These are phyloP conservation scores for Mastigias papua DNA, from an alignment of 30 jellyfish, hydroid and myxozoan genomes.

Conservation along the genomic window DNA sequence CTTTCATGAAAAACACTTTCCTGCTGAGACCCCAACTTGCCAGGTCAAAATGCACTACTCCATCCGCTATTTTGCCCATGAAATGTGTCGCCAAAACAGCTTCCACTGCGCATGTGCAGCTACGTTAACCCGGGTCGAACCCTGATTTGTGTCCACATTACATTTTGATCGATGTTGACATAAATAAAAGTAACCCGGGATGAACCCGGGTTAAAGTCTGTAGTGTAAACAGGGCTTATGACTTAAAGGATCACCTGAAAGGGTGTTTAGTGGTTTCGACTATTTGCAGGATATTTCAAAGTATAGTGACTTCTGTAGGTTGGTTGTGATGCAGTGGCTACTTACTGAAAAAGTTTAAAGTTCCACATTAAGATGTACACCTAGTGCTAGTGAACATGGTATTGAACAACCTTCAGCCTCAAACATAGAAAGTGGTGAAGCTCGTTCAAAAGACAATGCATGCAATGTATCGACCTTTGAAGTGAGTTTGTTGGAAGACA, in stretches of 20 bases:
- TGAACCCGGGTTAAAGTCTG: neutral
- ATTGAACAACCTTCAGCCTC: neutral
- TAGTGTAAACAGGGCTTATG: neutral
- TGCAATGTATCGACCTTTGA: too few relatives aligned
- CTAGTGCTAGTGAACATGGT: too few relatives aligned
- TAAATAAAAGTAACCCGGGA: neutral
- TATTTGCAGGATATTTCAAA: neutral
- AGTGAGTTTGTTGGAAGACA: too few relatives aligned
- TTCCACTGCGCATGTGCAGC: neutral
- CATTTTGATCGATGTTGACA: neutral
- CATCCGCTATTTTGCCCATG: neutral
- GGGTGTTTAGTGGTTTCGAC: neutral
- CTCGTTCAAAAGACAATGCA: neutral
- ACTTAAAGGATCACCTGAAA: neutral
- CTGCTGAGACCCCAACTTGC: too few relatives aligned
- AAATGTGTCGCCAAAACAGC: neutral
- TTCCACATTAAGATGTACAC: neutral
- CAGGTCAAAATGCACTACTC: neutral
- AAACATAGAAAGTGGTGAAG: neutral
- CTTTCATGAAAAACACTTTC: neutral
- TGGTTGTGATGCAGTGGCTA: neutral
- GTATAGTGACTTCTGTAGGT: neutral
- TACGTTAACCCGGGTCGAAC: neutral
- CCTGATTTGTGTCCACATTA: neutral
- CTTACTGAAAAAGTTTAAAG: neutral